A percentile compares a stretch with the other conserved stretches of the same genome.
These are phyloP conservation scores for Trachelus tabidus DNA, from an alignment of 2,888 invertebrate species.

Conservation along the genomic window DNA sequence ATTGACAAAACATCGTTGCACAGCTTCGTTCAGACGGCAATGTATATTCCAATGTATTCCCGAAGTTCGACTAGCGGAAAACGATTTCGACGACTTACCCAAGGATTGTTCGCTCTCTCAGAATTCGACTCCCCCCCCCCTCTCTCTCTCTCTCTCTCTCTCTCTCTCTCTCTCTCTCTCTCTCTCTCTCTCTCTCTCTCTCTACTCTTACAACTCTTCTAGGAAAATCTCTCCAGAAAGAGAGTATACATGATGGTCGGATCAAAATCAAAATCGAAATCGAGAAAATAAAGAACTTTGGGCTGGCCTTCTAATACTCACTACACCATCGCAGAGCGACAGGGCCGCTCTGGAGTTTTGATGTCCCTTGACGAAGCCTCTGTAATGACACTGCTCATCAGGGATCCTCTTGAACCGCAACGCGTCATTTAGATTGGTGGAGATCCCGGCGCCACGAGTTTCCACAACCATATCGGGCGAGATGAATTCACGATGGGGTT, in stretches of 20 bases:
- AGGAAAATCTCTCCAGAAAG: slow-evolving; percentile 7
- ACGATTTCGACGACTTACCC: too few species aligned
- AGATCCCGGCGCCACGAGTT: slow-evolving; percentile 68
- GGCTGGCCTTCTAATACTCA: slow-evolving; percentile 35
- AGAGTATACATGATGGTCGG: background rate
- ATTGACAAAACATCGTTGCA: too few species aligned
- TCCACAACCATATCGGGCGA: slow-evolving; percentile 77
- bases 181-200: too few species aligned
- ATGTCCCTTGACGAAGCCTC: slow-evolving; percentile 66
- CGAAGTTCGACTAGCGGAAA: too few species aligned
- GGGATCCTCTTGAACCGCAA: slow-evolving; percentile 44
- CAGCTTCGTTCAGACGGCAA: too few species aligned
- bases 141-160: too few species aligned
- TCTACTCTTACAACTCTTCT: background rate
- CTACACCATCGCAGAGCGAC: slow-evolving; percentile 68
- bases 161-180: too few species aligned
- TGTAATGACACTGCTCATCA: slow-evolving; percentile 67
- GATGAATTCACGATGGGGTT: slow-evolving; percentile 68
- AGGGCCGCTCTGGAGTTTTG: slow-evolving; percentile 67
- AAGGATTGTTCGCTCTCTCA: too few species aligned
- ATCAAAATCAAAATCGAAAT: background rate
- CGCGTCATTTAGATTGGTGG: slow-evolving; percentile 60
- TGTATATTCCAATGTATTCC: too few species aligned
- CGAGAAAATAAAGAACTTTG: background rate
- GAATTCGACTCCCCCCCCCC: too few species aligned